Conservation (phyloP, 2,888 invertebrate species). For the Muscina levida region DNA sequence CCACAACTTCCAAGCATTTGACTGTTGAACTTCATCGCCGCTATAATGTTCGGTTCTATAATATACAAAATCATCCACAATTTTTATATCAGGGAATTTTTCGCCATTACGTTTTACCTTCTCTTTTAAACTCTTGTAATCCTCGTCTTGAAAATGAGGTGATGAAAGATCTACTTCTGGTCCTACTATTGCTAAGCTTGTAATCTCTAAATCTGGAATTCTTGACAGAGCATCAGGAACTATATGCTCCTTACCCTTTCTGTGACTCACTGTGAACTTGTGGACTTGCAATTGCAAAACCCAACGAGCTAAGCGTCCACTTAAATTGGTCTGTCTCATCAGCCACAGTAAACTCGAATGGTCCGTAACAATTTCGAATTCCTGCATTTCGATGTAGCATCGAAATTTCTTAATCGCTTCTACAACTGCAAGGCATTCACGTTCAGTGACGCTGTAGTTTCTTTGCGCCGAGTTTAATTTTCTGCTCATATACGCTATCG, state of each 20-base stretch:
- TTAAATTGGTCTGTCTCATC: not conserved
- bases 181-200: not conserved
- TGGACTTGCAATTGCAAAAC: not conserved
- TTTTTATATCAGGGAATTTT: not conserved
- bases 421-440: too few relatives aligned
- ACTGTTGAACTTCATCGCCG: not conserved
- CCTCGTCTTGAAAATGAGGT: too few relatives aligned
- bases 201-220: not conserved
- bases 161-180: not conserved
- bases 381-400: too few relatives aligned
- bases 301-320: slow-evolving; percentile 1
- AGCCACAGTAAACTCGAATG: too few relatives aligned
- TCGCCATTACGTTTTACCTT: not conserved
- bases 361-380: too few relatives aligned
- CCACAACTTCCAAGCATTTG: not conserved
- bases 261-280: not conserved
- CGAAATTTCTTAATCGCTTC: too few relatives aligned
- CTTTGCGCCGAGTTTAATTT: too few relatives aligned
- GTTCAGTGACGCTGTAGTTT: too few relatives aligned
- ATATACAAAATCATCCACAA: not conserved
- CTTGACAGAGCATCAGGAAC: slow-evolving; percentile 2
- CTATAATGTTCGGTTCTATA: not conserved
- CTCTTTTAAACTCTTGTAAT: not conserved
- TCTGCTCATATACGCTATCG: too few relatives aligned
- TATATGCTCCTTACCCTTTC: slow-evolving; percentile 10